Conservation (phyloP, 1,140 invertebrate species). For the Drosophila carrolli region DNA sequence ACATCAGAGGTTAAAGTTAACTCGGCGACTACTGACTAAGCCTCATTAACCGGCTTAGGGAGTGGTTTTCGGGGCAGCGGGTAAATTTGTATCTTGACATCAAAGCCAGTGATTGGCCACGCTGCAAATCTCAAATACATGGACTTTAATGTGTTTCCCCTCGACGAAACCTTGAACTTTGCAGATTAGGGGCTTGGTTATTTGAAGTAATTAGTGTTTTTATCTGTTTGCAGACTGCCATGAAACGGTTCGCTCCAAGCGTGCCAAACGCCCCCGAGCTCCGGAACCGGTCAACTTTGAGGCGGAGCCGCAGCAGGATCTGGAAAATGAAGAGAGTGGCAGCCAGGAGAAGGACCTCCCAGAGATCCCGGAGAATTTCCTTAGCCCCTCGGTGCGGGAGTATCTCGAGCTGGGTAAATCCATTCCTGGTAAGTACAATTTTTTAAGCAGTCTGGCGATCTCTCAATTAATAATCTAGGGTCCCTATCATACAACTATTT, state of each 20-base stretch:
- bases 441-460: too few species aligned
- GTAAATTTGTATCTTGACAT: conserved; percentile 55
- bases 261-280: conserved; percentile 88
- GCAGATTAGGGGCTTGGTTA: conserved; percentile 49
- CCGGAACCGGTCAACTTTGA: conserved; percentile 87
- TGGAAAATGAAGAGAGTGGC: conserved; percentile 88
- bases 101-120: conserved; percentile 43
- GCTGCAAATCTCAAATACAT: neutral
- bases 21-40: conserved; percentile 21
- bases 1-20: conserved; percentile 55
- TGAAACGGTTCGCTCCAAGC: conserved; percentile 84
- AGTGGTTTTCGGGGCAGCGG: conserved; percentile 16
- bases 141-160: conserved; percentile 15
- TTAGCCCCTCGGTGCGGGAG: conserved; percentile 92
- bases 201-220: conserved; percentile 6
- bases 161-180: conserved; percentile 72
- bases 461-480: too few species aligned
- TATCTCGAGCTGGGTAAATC: conserved; percentile 94
- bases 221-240: conserved; percentile 85
- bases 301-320: conserved; percentile 88
- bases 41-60: conserved; percentile 28
- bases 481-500: too few species aligned
- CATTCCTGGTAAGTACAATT: conserved; percentile 89
- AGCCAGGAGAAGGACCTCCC: conserved; percentile 85
- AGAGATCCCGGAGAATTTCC: conserved; percentile 90